phyloP scores from a whole-genome alignment of 2,113 vertebrate species.

The Lophius piscatorius region DNA sequence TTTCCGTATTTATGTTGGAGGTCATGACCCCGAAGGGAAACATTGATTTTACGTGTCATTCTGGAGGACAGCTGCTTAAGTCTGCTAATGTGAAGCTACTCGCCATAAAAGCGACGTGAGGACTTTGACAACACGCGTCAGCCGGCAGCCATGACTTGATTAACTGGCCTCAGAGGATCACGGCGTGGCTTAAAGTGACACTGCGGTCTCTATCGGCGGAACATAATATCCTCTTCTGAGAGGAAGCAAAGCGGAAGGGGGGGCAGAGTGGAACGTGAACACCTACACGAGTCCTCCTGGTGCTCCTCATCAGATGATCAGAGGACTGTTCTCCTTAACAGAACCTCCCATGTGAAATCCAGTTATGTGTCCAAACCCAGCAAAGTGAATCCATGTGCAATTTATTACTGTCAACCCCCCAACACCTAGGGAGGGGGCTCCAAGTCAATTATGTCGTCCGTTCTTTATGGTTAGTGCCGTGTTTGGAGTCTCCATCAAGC shows the following conservation, averaged over 20 bases:
- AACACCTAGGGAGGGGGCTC: constrained; percentile 48
- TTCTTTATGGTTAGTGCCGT: constrained; percentile 58
- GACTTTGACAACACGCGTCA: constrained; percentile 3
- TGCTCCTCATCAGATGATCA: constrained; percentile 57
- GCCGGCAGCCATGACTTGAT: constrained; percentile 46
- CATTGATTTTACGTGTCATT: no score
- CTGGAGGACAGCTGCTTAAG: constrained; percentile 1
- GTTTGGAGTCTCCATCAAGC: constrained; percentile 58
- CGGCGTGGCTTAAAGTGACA: constrained; percentile 26
- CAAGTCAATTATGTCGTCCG: constrained; percentile 57
- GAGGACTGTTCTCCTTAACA: constrained; percentile 48
- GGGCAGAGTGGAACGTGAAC: constrained; percentile 19
- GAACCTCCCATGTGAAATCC: constrained; percentile 62
- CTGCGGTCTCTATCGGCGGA: constrained; percentile 30
- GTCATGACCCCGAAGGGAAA: no score
- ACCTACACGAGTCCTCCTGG: constrained; percentile 38
- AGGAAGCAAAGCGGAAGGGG: constrained; percentile 1
- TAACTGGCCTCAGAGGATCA: constrained; percentile 33
- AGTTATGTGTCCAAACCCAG: constrained; percentile 49
- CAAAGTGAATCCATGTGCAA: constrained; percentile 59
- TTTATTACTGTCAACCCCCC: constrained; percentile 64
- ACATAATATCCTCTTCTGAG: constrained; percentile 2
- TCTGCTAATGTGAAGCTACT: constrained; percentile 12
- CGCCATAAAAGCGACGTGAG: constrained; percentile 23
- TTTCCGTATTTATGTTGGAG: no score